Evolutionary conservation across 2,888 invertebrate species (phyloP).

Genomic region (Yponomeuta malinellus): DNA sequence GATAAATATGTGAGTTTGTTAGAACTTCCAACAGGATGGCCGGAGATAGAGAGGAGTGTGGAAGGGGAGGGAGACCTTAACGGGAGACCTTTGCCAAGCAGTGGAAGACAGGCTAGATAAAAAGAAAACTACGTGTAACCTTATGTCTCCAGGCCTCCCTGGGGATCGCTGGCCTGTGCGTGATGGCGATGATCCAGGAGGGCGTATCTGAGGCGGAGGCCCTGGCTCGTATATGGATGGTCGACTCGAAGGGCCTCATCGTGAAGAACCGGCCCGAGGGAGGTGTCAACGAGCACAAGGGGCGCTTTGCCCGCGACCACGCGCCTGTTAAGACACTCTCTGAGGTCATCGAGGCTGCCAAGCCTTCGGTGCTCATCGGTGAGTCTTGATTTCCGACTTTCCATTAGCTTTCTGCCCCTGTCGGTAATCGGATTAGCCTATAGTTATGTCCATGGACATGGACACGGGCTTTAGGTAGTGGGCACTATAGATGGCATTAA

Average conservation of each 20-base stretch:
- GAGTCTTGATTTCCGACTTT: constrained; percentile 22
- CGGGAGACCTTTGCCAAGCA: too few relatives aligned
- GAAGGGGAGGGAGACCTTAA: too few relatives aligned
- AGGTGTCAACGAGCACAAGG: constrained; percentile 87
- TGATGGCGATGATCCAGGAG: constrained; percentile 94
- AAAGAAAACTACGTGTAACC: too few relatives aligned
- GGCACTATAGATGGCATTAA: too few relatives aligned
- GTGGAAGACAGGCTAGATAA: too few relatives aligned
- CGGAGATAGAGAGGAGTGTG: too few relatives aligned
- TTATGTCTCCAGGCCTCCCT: constrained; percentile 81
- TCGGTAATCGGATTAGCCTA: too few relatives aligned
- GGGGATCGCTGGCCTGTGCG: constrained; percentile 94
- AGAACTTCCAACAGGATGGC: too few relatives aligned
- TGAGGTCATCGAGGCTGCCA: constrained; percentile 87
- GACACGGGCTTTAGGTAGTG: too few relatives aligned
- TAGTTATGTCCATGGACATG: too few relatives aligned
- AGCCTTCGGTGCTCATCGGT: constrained; percentile 95
- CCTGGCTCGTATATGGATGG: constrained; percentile 90
- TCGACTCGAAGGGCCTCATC: constrained; percentile 96
- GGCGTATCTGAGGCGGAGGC: constrained; percentile 87
- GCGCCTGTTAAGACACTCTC: constrained; percentile 84
- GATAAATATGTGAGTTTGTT: too few relatives aligned
- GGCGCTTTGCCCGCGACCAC: constrained; percentile 86
- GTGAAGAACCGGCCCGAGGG: constrained; percentile 90
- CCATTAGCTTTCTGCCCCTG: too few relatives aligned